Conservation (phyloP, 1,140 invertebrate species). For the Cyphomyrmex costatus region DNA sequence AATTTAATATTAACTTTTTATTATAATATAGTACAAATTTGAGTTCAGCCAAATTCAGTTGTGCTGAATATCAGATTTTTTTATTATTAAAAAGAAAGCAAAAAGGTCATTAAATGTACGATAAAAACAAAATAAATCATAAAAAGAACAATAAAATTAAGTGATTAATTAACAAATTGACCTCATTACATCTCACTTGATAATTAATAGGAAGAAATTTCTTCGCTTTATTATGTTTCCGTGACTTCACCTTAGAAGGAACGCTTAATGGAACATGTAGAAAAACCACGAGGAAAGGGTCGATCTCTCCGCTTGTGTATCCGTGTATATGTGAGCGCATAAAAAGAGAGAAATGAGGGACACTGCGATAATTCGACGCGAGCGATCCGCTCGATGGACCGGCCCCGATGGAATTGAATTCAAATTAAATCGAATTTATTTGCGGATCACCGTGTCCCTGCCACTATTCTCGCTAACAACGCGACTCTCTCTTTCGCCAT, state of each 20-base stretch:
- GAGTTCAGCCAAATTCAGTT: neutral
- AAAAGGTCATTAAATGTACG: neutral
- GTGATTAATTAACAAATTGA: neutral
- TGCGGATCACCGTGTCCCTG: constrained; percentile 46
- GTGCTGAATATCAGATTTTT: neutral
- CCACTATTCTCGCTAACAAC: constrained; percentile 50
- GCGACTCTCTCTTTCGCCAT: constrained; percentile 24
- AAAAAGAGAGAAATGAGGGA: constrained; percentile 57
- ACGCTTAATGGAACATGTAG: constrained; percentile 5
- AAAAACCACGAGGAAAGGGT: constrained; percentile 4
- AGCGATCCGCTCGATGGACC: constrained; percentile 40
- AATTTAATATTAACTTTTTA: too few relatives aligned
- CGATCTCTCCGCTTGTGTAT: neutral
- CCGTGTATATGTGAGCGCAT: neutral
- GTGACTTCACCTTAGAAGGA: neutral
- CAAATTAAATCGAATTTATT: constrained; percentile 69
- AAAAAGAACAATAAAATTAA: neutral
- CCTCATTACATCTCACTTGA: neutral
- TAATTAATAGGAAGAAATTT: neutral
- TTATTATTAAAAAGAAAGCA: neutral
- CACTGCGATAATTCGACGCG: constrained; percentile 54
- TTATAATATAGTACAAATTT: too few relatives aligned
- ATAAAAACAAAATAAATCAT: neutral
- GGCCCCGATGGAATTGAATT: constrained; percentile 62
- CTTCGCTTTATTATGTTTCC: constrained; percentile 4